Evolutionary conservation across 2,888 invertebrate genomes (phyloP), one percentile per base, ranked within the genome.

Genomic region (Notodonta ziczac): DNA sequence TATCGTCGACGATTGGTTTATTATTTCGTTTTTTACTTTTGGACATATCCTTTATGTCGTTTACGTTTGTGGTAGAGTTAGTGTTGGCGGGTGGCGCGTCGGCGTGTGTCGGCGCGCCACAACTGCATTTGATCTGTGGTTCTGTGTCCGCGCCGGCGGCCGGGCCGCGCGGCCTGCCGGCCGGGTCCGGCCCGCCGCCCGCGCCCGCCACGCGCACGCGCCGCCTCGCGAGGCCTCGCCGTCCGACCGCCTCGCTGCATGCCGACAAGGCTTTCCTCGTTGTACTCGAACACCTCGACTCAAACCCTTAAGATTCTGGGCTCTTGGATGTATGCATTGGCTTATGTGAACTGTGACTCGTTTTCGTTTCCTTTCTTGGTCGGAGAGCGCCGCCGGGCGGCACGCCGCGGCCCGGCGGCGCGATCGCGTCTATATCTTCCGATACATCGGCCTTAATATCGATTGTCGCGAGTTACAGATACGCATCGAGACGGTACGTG

Each of bases 301-400:
- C 90, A 93, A 93, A 93, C 93, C 93, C 93, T 93, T 93, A 91
- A 93, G 86, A 93, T 93, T 93, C 93, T 93, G 93, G 93, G 93
- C 93, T 93, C 92, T 93, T 93, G 93, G 93, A 93, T 93, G 92
- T 93, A 88, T 93, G 93, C 93, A 93, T 93, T 93, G 93, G 93
- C 93, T 93, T 93, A 90, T 93, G 93, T 93, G 91, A 93, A 93
- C 89, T 92, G 93, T 93, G 92, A 93, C 90, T 93, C 90, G 91
- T 92, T 93, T 93, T 93, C 93, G 93, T 93, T 93, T 93, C 92
- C 91, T 93, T 93, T 92, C 93, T 92, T 92, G 89, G 89, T 91
- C 89, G 86, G 85, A 86, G 86, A 81, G 85, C 82, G 85, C 66
- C 88, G 87, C 86, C 85, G 89, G 89, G 85, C 85, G 71, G 70